phyloP scores from a whole-genome alignment of 2,113 vertebrate genomes.

The Amphiprion percula region DNA sequence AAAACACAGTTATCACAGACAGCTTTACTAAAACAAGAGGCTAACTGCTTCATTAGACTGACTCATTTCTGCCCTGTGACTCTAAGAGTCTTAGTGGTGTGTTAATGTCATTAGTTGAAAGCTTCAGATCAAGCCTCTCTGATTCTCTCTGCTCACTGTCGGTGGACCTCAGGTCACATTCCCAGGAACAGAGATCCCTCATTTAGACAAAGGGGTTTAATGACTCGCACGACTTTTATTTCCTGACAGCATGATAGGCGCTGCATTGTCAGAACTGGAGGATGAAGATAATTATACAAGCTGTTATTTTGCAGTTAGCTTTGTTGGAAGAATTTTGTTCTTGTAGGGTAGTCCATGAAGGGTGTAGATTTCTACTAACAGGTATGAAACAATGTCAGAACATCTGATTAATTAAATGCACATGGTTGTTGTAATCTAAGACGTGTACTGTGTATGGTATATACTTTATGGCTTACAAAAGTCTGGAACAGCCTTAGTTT shows the following conservation, averaged over 20 bases:
- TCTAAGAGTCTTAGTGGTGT: background rate
- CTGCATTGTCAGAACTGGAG: conserved; percentile 16
- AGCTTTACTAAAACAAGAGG: conserved; percentile 7
- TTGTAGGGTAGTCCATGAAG: background rate
- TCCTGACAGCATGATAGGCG: conserved; percentile 47
- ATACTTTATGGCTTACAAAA: background rate
- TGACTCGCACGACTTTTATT: conserved; percentile 60
- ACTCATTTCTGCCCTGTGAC: conserved; percentile 29
- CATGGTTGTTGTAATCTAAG: background rate
- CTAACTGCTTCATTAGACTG: background rate
- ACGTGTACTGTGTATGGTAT: background rate
- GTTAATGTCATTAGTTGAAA: conserved; percentile 59
- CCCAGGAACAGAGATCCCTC: conserved; percentile 42
- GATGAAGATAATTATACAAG: conserved; percentile 30
- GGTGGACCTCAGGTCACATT: conserved; percentile 30
- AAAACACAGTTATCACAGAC: background rate
- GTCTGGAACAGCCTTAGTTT: background rate
- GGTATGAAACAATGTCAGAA: background rate
- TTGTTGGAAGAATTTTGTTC: conserved; percentile 2
- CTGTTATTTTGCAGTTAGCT: conserved; percentile 39
- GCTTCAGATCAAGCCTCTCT: conserved; percentile 46
- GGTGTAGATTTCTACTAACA: background rate
- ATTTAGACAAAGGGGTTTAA: conserved; percentile 66
- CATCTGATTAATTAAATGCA: background rate
- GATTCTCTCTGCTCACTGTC: conserved; percentile 18